Evolutionary conservation across 53 echinoderm and acorn worm species (phyloP).

Genomic region (Actinopyga echinites): DNA sequence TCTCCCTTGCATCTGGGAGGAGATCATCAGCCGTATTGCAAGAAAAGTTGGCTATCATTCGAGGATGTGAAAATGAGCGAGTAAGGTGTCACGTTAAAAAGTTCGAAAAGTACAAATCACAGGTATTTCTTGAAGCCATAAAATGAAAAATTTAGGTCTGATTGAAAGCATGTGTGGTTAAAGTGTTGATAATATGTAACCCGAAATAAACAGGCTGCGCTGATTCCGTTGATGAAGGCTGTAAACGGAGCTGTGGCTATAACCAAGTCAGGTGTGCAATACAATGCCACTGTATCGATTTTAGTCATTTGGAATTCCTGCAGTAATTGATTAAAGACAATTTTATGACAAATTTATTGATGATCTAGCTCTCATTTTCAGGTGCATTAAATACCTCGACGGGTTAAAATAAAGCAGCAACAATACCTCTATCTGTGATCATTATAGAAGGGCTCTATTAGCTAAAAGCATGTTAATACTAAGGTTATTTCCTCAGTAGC

Average conservation of each 20-base stretch:
- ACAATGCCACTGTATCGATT: slow-evolving; percentile 7
- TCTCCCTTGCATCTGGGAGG: too few species aligned
- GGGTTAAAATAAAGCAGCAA: background rate
- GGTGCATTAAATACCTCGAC: slow-evolving; percentile 17
- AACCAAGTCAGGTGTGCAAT: slow-evolving; percentile 5
- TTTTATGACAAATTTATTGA: slow-evolving; percentile 42
- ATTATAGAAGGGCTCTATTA: slow-evolving; percentile 4
- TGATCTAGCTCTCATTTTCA: slow-evolving; percentile 33
- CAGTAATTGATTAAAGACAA: slow-evolving; percentile 35
- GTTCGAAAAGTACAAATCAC: slow-evolving; percentile 1
- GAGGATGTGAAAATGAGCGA: background rate
- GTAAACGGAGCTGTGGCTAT: too few species aligned
- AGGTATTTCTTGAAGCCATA: slow-evolving; percentile 4
- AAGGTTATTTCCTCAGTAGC: background rate
- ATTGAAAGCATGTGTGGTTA: background rate
- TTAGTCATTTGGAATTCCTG: background rate
- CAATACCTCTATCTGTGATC: slow-evolving; percentile 29
- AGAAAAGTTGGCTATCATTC: slow-evolving; percentile 1
- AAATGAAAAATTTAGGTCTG: background rate
- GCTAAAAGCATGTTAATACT: slow-evolving; percentile 31
- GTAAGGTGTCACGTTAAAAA: slow-evolving; percentile 2
- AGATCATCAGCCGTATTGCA: background rate
- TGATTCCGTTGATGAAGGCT: too few species aligned
- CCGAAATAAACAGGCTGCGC: too few species aligned
- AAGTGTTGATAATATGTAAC: too few species aligned